Evolutionary conservation across 1,140 invertebrate species (phyloP).

Genomic region (Thaumatotibia leucotreta): DNA sequence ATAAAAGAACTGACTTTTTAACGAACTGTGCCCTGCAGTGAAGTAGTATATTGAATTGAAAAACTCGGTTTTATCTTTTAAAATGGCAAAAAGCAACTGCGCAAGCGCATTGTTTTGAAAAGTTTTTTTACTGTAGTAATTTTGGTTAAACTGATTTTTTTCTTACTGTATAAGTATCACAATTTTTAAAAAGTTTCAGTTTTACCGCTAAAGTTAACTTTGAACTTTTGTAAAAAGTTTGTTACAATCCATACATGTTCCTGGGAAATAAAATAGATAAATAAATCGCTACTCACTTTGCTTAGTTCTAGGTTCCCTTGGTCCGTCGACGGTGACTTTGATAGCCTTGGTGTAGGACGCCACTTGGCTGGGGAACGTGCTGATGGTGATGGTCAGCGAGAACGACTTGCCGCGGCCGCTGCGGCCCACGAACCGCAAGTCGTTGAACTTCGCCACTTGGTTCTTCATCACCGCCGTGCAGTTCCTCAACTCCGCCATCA

Average conservation of each 20-base stretch:
- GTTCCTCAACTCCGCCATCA: slow-evolving; percentile 95
- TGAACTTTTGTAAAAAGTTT: too few relatives aligned
- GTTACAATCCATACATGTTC: not conserved
- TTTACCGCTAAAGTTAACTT: too few relatives aligned
- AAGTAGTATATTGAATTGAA: too few relatives aligned
- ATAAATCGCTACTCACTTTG: slow-evolving; percentile 87
- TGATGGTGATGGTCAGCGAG: slow-evolving; percentile 96
- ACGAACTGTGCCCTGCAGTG: too few relatives aligned
- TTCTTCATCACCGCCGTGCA: slow-evolving; percentile 96
- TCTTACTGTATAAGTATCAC: too few relatives aligned
- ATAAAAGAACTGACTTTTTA: too few relatives aligned
- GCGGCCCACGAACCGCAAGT: slow-evolving; percentile 96
- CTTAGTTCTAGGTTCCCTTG: slow-evolving; percentile 97
- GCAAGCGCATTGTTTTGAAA: too few relatives aligned
- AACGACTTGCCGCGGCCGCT: slow-evolving; percentile 97
- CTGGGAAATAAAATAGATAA: not conserved
- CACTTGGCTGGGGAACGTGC: slow-evolving; percentile 93
- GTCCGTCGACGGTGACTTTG: slow-evolving; percentile 99
- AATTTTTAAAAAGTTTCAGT: too few relatives aligned
- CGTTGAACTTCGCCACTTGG: slow-evolving; percentile 98
- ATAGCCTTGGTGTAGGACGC: slow-evolving; percentile 97
- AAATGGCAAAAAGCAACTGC: too few relatives aligned
- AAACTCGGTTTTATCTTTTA: too few relatives aligned
- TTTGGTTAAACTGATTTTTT: too few relatives aligned
- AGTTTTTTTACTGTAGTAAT: too few relatives aligned